phyloP scores from a whole-genome alignment of 2,888 invertebrate species.

The Sesia apiformis region DNA sequence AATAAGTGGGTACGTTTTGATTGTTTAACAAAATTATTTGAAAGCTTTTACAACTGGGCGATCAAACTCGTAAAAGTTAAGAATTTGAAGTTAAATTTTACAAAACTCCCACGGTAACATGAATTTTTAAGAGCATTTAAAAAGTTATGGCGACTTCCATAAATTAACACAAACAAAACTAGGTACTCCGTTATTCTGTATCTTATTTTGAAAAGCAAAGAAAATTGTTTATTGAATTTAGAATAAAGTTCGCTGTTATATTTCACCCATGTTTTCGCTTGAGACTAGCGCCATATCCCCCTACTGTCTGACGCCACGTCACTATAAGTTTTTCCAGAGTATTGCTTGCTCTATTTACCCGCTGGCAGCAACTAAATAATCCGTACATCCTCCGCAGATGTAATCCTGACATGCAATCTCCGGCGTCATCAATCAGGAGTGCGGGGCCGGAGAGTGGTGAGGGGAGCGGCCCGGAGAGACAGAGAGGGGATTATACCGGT shows the following conservation, averaged over 20 bases:
- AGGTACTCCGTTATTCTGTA: too few relatives aligned
- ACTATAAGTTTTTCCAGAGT: slow-evolving; percentile 34
- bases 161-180: too few relatives aligned
- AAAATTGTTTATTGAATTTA: too few relatives aligned
- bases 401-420: slow-evolving; percentile 71
- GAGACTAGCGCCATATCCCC: slow-evolving; percentile 13
- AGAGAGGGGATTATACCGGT: slow-evolving; percentile 26
- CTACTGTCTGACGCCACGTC: slow-evolving; percentile 20
- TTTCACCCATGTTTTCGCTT: background rate
- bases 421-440: slow-evolving; percentile 59
- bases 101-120: too few relatives aligned
- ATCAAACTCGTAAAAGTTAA: too few relatives aligned
- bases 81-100: too few relatives aligned
- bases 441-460: slow-evolving; percentile 15
- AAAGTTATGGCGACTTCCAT: too few relatives aligned
- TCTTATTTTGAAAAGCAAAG: too few relatives aligned
- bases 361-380: slow-evolving; percentile 57
- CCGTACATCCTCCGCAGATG: slow-evolving; percentile 64
- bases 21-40: too few relatives aligned
- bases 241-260: background rate
- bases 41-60: too few relatives aligned
- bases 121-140: too few relatives aligned
- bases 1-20: too few relatives aligned
- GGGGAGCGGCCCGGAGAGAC: slow-evolving; percentile 17
- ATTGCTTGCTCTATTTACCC: slow-evolving; percentile 46